Evolutionary conservation across 1,140 invertebrate species (phyloP), one percentile per base, ranked within the genome.

Genomic region (Philotrypesis tridentata): DNA sequence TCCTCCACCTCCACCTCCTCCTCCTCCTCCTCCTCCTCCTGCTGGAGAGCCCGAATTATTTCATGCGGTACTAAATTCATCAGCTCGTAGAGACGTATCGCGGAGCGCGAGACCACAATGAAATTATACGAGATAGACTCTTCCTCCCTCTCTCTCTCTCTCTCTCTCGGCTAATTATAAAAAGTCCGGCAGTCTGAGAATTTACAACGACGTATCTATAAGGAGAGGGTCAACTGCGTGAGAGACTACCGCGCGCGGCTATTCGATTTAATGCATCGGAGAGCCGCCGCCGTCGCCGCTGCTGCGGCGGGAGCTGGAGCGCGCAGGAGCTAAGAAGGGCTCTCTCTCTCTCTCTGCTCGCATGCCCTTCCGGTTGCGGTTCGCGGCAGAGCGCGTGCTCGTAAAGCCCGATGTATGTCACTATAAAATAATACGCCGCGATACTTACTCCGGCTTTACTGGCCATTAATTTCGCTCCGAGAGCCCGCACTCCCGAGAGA

Each of bases 401-500:
- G 86, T 88, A 89, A 87, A 90, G 27, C 82, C 73, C 83, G 83
- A 85, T 86, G 84, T 86, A 87, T 88, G 83, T 86, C 86, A 88
- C 87, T 88, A 88, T 89, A 89, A 90, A 90, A 87, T 89, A 87
- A 90, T 88, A 85, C 85, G 12, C 82, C 84, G 79, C 83, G 86
- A 87, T 87, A 87, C 82, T 88, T 88, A 85, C 85, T 85, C 85
- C 74, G 80, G 80, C 43, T 89, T 90, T 88, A 88, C 70, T 87
- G 85, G 84, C 84, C 85, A 89, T 89, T 89, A 87, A 90, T 90
- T 88, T 88, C 82, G 37, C 0, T 5, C 48, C 48, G 21, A 6
- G 70, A 31, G 55, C 48, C 31, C 68, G n/a, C 33, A n/a, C n/a
- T n/a, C n/a, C n/a, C n/a, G n/a, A 37, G 33, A 8, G 3, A 37